Conservation (phyloP, 1,140 invertebrate species). For the Ridgeia piscesae region DNA sequence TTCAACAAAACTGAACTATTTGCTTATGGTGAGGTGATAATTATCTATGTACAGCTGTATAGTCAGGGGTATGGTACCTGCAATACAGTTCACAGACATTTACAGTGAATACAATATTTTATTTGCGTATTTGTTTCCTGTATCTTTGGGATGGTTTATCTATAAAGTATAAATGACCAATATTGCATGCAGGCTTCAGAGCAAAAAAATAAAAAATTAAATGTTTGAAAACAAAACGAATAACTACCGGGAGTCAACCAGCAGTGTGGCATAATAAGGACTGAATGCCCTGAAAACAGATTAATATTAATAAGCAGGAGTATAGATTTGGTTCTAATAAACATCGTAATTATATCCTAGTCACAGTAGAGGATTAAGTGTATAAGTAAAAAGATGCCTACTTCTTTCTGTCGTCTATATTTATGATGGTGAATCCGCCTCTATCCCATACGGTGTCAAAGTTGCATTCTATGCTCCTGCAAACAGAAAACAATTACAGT, state of each 20-base stretch:
- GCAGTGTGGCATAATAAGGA: no score
- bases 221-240: background rate
- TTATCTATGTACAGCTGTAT: no score
- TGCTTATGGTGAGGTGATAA: no score
- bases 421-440: background rate
- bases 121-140: background rate
- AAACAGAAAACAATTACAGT: background rate
- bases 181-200: background rate
- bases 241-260: background rate
- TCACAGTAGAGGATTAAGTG: background rate
- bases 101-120: no score
- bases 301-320: background rate
- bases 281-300: background rate
- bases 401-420: background rate
- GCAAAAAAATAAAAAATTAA: background rate
- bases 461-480: background rate
- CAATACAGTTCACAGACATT: no score
- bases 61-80: no score
- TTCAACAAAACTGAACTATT: background rate
- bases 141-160: background rate
- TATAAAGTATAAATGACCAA: background rate
- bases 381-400: background rate
- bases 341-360: background rate
- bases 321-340: background rate
- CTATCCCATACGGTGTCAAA: background rate